Conservation (phyloP, 2,888 invertebrate genomes). For the Pseudanteris insignis region DNA sequence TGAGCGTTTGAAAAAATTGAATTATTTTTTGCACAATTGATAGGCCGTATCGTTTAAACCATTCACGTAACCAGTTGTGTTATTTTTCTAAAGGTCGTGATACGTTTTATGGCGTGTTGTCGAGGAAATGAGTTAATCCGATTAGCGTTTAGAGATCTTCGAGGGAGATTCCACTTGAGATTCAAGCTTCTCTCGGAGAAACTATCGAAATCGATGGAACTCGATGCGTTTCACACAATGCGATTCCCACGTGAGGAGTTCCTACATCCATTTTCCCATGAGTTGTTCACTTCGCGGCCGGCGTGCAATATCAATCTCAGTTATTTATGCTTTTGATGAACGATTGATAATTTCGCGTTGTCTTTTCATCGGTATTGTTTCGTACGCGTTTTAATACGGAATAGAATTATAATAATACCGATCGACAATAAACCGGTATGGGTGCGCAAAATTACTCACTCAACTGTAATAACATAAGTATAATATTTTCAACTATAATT, state of each 20-base stretch:
- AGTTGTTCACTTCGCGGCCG: no score
- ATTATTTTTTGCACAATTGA: not conserved
- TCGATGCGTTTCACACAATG: conserved; percentile 24
- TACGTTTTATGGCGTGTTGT: no score
- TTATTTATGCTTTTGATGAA: conserved; percentile 39
- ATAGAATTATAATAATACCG: conserved; percentile 10
- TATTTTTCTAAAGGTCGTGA: no score
- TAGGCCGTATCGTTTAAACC: no score
- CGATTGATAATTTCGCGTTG: conserved; percentile 35
- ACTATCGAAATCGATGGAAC: conserved; percentile 25
- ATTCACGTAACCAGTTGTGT: no score
- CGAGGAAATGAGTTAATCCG: conserved; percentile 18
- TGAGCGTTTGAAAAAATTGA: no score
- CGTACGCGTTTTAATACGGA: conserved; percentile 2
- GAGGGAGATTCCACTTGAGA: conserved; percentile 22
- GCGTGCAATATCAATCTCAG: conserved; percentile 20
- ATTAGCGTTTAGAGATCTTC: conserved; percentile 12
- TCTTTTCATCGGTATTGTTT: conserved; percentile 32
- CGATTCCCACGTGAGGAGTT: conserved; percentile 22
- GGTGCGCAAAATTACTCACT: no score
- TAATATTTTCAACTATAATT: no score
- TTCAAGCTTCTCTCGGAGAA: conserved; percentile 14
- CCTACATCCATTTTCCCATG: conserved; percentile 23
- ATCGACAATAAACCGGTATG: conserved; percentile 8
- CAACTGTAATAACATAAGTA: no score